Evolutionary conservation across 2,888 invertebrate species (phyloP).

Genomic region (Eremobia ochroleuca): DNA sequence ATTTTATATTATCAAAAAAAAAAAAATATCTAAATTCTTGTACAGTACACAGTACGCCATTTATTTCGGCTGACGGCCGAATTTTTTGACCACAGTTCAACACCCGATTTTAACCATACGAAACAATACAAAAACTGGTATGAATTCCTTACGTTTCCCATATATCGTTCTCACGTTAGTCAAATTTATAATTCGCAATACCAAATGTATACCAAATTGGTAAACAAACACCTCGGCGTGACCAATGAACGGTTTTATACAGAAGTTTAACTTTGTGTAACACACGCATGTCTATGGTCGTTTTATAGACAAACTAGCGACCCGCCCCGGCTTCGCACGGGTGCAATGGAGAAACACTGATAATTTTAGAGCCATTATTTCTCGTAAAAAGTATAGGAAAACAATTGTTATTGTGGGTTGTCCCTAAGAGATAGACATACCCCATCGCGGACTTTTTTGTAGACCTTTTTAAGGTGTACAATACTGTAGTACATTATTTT

Average conservation of each 20-base stretch:
- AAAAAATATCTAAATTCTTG: not conserved
- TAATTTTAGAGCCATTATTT: too few species aligned
- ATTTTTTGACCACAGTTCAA: conserved; percentile 54
- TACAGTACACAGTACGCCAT: conserved; percentile 10
- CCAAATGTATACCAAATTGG: conserved; percentile 82
- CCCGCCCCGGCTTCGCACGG: too few species aligned
- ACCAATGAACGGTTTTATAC: conserved; percentile 50
- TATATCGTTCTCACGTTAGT: conserved; percentile 84
- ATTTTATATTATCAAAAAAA: too few species aligned
- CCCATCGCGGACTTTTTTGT: too few species aligned
- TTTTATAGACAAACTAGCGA: conserved; percentile 2
- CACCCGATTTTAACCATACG: conserved; percentile 55
- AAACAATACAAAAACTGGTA: conserved; percentile 49
- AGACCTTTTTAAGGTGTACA: too few species aligned
- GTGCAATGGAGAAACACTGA: too few species aligned
- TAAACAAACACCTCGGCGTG: conserved; percentile 82
- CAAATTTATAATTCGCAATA: conserved; percentile 85
- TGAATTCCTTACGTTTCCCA: conserved; percentile 75
- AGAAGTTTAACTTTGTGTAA: conserved; percentile 62
- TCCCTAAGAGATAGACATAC: too few species aligned
- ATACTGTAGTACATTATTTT: too few species aligned
- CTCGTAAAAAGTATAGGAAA: too few species aligned
- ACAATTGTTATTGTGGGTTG: too few species aligned
- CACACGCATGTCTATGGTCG: conserved; percentile 34
- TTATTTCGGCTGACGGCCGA: conserved; percentile 18